Evolutionary conservation across 2,113 vertebrate species (phyloP).

Genomic region (Mandrillus leucophaeus): DNA sequence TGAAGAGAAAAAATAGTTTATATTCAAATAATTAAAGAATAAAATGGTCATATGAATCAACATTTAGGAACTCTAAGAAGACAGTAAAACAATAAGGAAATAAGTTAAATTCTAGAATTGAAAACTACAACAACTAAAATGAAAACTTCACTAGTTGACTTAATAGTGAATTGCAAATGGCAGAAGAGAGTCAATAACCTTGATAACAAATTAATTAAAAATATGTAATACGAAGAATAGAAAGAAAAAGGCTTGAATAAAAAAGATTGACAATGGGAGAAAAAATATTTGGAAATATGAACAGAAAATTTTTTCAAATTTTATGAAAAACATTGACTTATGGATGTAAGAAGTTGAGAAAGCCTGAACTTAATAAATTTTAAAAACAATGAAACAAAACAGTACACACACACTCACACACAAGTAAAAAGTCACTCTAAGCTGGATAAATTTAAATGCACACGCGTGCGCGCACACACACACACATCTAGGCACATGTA

Average conservation of each 20-base stretch:
- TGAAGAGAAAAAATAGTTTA: not conserved
- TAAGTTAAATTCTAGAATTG: not conserved
- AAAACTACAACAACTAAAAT: not conserved
- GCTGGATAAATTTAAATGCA: not conserved
- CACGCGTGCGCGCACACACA: not conserved
- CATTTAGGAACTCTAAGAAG: not conserved
- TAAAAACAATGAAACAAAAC: not conserved
- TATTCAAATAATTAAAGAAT: not conserved
- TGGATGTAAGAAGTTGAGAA: not conserved
- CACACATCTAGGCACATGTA: not conserved
- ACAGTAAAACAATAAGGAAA: not conserved
- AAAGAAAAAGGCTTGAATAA: not conserved
- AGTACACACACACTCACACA: not conserved
- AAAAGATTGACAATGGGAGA: not conserved
- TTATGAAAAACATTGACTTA: not conserved
- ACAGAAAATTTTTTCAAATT: not conserved
- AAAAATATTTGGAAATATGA: not conserved
- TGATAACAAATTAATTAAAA: not conserved
- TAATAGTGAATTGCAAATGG: not conserved
- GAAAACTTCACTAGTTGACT: not conserved
- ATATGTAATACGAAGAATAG: not conserved
- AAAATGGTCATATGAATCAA: not conserved
- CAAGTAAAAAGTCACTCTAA: not conserved
- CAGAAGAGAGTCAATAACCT: not conserved
- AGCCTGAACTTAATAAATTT: not conserved